phyloP scores from a whole-genome alignment of 2,888 invertebrate genomes.

The Asteroscopus sphinx region DNA sequence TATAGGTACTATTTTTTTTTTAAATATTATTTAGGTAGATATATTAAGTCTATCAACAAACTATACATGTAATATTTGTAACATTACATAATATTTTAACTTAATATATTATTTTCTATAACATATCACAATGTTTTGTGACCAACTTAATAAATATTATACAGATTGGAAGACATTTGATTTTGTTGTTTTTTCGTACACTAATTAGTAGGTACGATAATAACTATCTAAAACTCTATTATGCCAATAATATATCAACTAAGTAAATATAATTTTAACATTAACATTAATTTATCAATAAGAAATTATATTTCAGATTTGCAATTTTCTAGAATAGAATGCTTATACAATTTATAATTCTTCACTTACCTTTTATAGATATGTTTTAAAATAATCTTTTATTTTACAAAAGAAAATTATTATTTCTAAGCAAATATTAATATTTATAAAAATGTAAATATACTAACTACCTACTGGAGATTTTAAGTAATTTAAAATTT shows the following conservation, averaged over 20 bases:
- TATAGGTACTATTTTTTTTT: constrained; percentile 29
- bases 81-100: constrained; percentile 39
- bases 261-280: constrained; percentile 47
- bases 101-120: constrained; percentile 42
- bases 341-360: neutral
- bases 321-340: neutral
- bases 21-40: constrained; percentile 20
- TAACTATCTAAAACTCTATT: constrained; percentile 58
- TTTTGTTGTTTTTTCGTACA: constrained; percentile 71
- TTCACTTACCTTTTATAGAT: neutral
- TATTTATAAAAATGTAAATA: no score
- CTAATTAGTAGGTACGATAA: constrained; percentile 8
- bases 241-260: constrained; percentile 63
- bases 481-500: neutral
- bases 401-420: no score
- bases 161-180: constrained; percentile 81
- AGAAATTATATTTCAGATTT: constrained; percentile 49
- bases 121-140: constrained; percentile 60
- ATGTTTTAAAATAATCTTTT: no score
- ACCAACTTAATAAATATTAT: constrained; percentile 65
- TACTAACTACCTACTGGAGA: neutral
- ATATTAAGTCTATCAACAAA: constrained; percentile 45
- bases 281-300: constrained; percentile 34
- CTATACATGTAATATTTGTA: constrained; percentile 39
- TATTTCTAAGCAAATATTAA: no score